Evolutionary conservation across 2,888 invertebrate genomes (phyloP).

Genomic region (Ecdyonurus torrentis): DNA sequence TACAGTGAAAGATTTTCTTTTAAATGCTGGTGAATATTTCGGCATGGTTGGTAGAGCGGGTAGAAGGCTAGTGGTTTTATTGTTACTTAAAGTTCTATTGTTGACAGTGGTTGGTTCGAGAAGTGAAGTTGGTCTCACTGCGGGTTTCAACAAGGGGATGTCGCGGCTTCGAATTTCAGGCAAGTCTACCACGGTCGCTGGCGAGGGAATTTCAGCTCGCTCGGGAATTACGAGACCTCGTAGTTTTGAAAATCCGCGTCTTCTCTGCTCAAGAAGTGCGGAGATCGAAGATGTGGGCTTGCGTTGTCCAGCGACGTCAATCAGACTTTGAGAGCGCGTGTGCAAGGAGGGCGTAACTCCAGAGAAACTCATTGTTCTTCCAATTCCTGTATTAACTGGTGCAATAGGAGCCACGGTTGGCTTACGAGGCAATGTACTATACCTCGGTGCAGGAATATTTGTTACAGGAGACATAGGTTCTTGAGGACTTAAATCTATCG

Average conservation of each 20-base stretch:
- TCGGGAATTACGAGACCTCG: slow-evolving; percentile 82
- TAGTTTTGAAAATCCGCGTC: slow-evolving; percentile 65
- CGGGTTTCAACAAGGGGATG: slow-evolving; percentile 26
- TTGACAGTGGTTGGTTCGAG: slow-evolving; percentile 18
- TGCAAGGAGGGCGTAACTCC: slow-evolving; percentile 20
- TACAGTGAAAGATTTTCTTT: slow-evolving; percentile 52
- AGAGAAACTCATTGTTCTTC: slow-evolving; percentile 1
- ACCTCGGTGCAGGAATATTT: neutral
- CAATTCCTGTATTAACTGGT: neutral
- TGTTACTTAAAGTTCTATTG: slow-evolving; percentile 14
- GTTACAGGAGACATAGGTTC: neutral
- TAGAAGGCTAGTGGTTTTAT: slow-evolving; percentile 15
- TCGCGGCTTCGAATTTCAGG: slow-evolving; percentile 69
- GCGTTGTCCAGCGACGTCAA: slow-evolving; percentile 24
- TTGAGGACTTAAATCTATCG: neutral
- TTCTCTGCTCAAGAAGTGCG: slow-evolving; percentile 62
- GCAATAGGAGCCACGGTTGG: neutral
- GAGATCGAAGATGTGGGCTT: slow-evolving; percentile 47
- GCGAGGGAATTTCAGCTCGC: slow-evolving; percentile 29
- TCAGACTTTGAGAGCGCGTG: slow-evolving; percentile 32
- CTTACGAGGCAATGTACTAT: slow-evolving; percentile 1
- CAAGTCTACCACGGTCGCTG: slow-evolving; percentile 49
- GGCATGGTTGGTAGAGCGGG: slow-evolving; percentile 29
- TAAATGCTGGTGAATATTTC: slow-evolving; percentile 70
- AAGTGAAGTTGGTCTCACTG: slow-evolving; percentile 15